Base-by-base conservation (phyloP, 2,113 vertebrate species). In the Actinemys pallida region DNA sequence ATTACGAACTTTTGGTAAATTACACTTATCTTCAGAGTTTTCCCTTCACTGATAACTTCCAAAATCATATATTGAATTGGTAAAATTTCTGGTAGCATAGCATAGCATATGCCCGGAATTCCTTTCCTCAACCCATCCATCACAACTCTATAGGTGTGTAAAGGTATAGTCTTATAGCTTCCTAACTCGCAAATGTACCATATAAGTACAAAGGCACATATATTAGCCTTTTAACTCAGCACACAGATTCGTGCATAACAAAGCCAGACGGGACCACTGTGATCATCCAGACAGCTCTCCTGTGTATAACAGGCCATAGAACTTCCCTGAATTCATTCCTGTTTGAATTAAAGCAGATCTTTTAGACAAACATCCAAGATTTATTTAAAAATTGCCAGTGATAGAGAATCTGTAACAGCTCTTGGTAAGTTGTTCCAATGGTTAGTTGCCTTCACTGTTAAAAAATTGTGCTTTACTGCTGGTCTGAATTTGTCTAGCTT, bases 181-280 rank as follows among this genome's bases (percentile, higher is more conserved):
- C 53, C 39, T 45, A 84, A 45, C 88, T 90, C 89, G 92, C 86
- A 87, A 92, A 83, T 16, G 93, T 22, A 76, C 16, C 85, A 94
- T 84, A 86, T 57, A 92, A 90, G 49, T 78, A 83, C 50, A 12
- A 72, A 72, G 79, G 94, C 78, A 93, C 56, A 62, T 83, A 86
- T 87, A 92, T 88, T 94, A 95, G 53, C 35, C 90, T 75, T 92
- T 49, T 89, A 93, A 94, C 93, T 90, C 82, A 95, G 53, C 62
- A 89, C 76, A 96, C 84, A 47, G 11, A 62, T 91, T 87, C 3
- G 2, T 27, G 47, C 11, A 47, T 72, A 10, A 72, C 35, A 10
- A 72, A 72, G 65, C 65, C 65, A 72, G 19, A 39, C 39, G 31
- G 17, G n/a, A 72, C 17, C 17, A 39, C n/a, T 69, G 3, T 69